Conservation (phyloP, 1,140 invertebrate genomes). For the Amyelois transitella region DNA sequence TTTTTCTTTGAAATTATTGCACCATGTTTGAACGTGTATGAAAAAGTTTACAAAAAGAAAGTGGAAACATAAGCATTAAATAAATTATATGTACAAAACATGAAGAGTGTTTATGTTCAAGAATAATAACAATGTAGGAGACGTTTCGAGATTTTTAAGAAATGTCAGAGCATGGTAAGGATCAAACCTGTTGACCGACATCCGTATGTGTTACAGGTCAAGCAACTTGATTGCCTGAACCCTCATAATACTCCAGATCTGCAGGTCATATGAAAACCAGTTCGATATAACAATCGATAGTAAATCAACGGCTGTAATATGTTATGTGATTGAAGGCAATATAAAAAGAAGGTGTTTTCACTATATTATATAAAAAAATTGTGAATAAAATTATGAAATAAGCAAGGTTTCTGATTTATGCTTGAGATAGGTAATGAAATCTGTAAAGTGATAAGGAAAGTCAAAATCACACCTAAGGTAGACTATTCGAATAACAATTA, state of each 20-base stretch:
- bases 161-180: constrained; percentile 46
- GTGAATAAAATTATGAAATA: too few species aligned
- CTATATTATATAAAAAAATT: too few species aligned
- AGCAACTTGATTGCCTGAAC: constrained; percentile 44
- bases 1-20: constrained; percentile 58
- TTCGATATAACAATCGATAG: constrained; percentile 50
- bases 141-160: constrained; percentile 22
- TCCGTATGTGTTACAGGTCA: constrained; percentile 58
- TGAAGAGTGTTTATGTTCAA: not conserved
- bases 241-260: constrained; percentile 53
- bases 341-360: too few species aligned
- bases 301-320: constrained; percentile 38
- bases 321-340: not conserved
- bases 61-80: constrained; percentile 12
- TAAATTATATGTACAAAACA: not conserved
- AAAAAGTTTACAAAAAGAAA: constrained; percentile 26
- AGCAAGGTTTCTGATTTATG: too few species aligned
- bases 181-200: constrained; percentile 58
- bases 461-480: not conserved
- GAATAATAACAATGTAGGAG: constrained; percentile 2
- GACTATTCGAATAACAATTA: not conserved
- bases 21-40: constrained; percentile 42
- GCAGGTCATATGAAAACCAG: constrained; percentile 40
- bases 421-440: too few species aligned
- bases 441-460: not conserved